Evolutionary conservation across 2,888 invertebrate genomes (phyloP), one percentile per base, ranked within the genome.

Genomic region (Apamea anceps): DNA sequence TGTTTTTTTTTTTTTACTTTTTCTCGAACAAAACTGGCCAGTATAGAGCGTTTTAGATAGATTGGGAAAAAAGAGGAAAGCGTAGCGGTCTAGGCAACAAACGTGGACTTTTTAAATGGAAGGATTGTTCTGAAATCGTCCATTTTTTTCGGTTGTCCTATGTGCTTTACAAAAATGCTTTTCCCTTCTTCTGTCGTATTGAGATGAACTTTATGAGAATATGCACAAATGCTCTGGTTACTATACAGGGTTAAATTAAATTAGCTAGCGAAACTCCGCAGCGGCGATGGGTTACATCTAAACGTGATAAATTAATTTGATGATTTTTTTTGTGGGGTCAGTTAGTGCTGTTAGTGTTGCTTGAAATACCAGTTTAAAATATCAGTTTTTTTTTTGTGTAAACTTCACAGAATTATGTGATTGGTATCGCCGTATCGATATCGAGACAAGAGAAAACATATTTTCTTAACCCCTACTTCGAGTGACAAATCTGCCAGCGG

Each of bases 31-130:
- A 82, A 79, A 79, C 32, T 72, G 48, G 48, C 60, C 45, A 48
- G 68, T 79, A 5, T 48, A 18, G 32, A 80, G 66, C 63, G 45
- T 86, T 87, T 82, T 67, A 80, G 82, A 79, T 51, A 67, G 80
- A 87, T 87, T 88, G 85, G 48, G 67, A 80, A 77, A 42, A 42
- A 72, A 60, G 18, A 66, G 25, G n/a, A 67, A 54, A 32, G 28
- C 25, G 25, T 13, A 63, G 25, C 66, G 60, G 37, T 74, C 66
- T 77, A 25, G 32, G 25, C 32, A 25, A 13, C 8, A 45, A 51
- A 42, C 25, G 60, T 15, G 66, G 68, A 76, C 25, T 80, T 81
- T 77, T 67, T 48, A 77, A 37, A 75, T 72, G 66, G 37, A 71
- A 66, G 67, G 42, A 62, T 63, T 72, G 65, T 78, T 67, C 57